These are phyloP conservation scores for Oryzias melastigma DNA, from an alignment of 2,113 vertebrate species.

Conservation along the genomic window DNA sequence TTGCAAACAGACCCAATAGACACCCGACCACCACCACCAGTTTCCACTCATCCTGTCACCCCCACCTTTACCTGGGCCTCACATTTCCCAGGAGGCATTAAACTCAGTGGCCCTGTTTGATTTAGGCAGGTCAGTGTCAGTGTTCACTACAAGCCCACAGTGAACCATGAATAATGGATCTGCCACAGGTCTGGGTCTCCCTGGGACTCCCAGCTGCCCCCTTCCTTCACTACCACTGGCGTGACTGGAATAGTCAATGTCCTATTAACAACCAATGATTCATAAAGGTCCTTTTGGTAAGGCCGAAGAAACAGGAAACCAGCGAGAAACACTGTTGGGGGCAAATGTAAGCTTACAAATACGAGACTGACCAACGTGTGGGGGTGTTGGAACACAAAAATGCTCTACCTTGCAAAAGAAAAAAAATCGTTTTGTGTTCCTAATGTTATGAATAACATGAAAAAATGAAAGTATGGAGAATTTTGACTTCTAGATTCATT, in stretches of 20 bases:
- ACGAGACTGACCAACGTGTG: too few relatives aligned
- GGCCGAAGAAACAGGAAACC: constrained; percentile 53
- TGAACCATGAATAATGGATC: constrained; percentile 82
- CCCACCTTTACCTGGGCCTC: constrained; percentile 51
- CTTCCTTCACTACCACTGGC: constrained; percentile 46
- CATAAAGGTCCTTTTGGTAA: constrained; percentile 58
- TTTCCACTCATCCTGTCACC: neutral
- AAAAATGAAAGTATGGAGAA: constrained; percentile 15
- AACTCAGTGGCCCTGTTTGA: constrained; percentile 73
- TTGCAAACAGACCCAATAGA: constrained; percentile 23
- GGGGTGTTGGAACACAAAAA: neutral
- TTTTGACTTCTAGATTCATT: constrained; percentile 24
- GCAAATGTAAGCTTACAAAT: too few relatives aligned
- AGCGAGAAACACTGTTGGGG: constrained; percentile 39
- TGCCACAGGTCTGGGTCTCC: constrained; percentile 64
- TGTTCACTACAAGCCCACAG: constrained; percentile 75
- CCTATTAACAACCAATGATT: constrained; percentile 79
- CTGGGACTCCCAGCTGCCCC: constrained; percentile 68
- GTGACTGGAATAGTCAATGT: constrained; percentile 79
- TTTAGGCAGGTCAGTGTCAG: constrained; percentile 76
- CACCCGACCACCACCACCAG: constrained; percentile 17
- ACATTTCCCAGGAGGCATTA: constrained; percentile 62
- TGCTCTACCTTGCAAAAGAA: constrained; percentile 15
- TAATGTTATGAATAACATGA: constrained; percentile 6
- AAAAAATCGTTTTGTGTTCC: constrained; percentile 16